Conservation (phyloP, 2,888 invertebrate genomes). For the Capitulum mitella region DNA sequence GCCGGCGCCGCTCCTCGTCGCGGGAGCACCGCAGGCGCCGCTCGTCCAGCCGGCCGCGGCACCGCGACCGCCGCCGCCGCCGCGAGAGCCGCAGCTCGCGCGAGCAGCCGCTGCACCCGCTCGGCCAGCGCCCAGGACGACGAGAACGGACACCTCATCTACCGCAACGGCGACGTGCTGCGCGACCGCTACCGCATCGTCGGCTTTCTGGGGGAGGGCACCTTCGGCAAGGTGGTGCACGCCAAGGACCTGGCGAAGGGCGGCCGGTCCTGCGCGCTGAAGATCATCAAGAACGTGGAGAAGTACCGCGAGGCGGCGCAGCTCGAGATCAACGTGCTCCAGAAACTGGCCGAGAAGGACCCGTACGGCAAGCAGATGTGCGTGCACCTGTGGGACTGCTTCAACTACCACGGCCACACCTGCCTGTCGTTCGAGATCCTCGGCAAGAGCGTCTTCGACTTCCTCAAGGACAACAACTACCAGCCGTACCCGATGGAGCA, state of each 20-base stretch:
- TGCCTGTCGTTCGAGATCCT: slow-evolving; percentile 97
- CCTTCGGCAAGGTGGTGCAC: slow-evolving; percentile 54
- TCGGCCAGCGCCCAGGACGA: slow-evolving; percentile 96
- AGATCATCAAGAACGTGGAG: slow-evolving; percentile 37
- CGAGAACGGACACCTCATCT: slow-evolving; percentile 99
- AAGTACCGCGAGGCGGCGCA: slow-evolving; percentile 65
- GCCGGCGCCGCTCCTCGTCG: slow-evolving; percentile 17
- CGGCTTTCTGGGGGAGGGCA: slow-evolving; percentile 53
- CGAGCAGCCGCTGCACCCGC: slow-evolving; percentile 55
- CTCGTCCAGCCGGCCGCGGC: neutral
- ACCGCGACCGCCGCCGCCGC: slow-evolving; percentile 18
- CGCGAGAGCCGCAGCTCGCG: slow-evolving; percentile 16
- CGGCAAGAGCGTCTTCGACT: slow-evolving; percentile 94
- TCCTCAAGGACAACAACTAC: slow-evolving; percentile 95
- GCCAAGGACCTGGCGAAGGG: slow-evolving; percentile 46
- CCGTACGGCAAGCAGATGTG: slow-evolving; percentile 92
- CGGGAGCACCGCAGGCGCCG: slow-evolving; percentile 21
- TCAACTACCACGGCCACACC: slow-evolving; percentile 96
- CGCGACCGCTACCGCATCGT: slow-evolving; percentile 73
- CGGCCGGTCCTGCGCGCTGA: slow-evolving; percentile 35
- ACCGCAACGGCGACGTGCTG: slow-evolving; percentile 97
- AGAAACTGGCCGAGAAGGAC: slow-evolving; percentile 90
- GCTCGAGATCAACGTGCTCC: slow-evolving; percentile 96
- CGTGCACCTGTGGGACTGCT: slow-evolving; percentile 95
- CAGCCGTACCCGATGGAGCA: slow-evolving; percentile 96